Evolutionary conservation across 1,140 invertebrate species (phyloP).

Genomic region (fruit fly (Drosophila melanogaster)): DNA sequence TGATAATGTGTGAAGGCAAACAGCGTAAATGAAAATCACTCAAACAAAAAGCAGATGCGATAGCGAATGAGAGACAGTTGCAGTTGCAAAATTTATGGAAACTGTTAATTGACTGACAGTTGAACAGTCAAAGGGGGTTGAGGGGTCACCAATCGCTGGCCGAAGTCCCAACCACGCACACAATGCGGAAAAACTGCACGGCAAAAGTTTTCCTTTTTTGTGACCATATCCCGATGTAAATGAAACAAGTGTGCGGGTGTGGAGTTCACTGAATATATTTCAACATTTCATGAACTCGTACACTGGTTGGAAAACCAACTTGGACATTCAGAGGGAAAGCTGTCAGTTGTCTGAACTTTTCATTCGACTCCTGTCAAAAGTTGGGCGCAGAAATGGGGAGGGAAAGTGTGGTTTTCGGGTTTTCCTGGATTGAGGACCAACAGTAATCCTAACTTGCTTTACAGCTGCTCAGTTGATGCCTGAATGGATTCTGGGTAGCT

Average conservation of each 20-base stretch:
- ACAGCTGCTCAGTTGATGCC: slow-evolving; percentile 37
- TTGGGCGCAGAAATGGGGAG: slow-evolving; percentile 2
- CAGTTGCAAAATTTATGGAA: slow-evolving; percentile 63
- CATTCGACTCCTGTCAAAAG: slow-evolving; percentile 33
- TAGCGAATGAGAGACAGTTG: slow-evolving; percentile 41
- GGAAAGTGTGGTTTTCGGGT: slow-evolving; percentile 24
- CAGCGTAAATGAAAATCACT: slow-evolving; percentile 47
- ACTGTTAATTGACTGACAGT: slow-evolving; percentile 74
- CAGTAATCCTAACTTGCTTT: slow-evolving; percentile 25
- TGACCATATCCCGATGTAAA: slow-evolving; percentile 9
- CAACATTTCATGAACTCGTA: slow-evolving; percentile 62
- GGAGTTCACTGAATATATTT: slow-evolving; percentile 40
- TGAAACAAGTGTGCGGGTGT: slow-evolving; percentile 21
- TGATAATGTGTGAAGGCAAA: slow-evolving; percentile 25
- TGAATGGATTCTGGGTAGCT: slow-evolving; percentile 31
- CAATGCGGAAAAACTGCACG: slow-evolving; percentile 48
- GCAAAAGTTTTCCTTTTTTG: slow-evolving; percentile 1
- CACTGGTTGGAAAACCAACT: slow-evolving; percentile 21
- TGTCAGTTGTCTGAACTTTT: slow-evolving; percentile 43
- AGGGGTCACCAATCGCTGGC: slow-evolving; percentile 9
- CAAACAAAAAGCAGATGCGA: slow-evolving; percentile 14
- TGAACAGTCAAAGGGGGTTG: slow-evolving; percentile 33
- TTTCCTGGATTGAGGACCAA: slow-evolving; percentile 15
- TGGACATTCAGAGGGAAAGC: slow-evolving; percentile 24
- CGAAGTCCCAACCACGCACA: slow-evolving; percentile 34